A percentile compares a stretch with the other conserved stretches of the same genome.
These are phyloP conservation scores for Sweltsa coloradensis DNA, from an alignment of 1,140 invertebrate genomes.

Conservation along the genomic window DNA sequence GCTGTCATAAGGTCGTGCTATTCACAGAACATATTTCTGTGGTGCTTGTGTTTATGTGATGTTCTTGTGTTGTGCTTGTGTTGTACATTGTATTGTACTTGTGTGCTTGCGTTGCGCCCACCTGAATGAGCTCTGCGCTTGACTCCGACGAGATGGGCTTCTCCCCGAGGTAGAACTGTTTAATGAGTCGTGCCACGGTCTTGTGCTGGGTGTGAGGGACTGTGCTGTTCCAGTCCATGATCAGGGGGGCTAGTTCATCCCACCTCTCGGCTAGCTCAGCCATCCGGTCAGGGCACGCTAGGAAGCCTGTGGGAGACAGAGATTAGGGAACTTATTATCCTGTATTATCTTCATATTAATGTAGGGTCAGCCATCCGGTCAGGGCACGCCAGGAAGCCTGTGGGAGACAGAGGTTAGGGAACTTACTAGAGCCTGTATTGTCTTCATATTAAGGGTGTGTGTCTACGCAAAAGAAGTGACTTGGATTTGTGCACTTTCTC, in stretches of 20 bases:
- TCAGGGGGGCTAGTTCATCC: conserved; percentile 38
- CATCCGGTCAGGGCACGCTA: no score
- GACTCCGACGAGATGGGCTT: conserved; percentile 34
- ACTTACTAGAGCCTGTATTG: no score
- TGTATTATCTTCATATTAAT: no score
- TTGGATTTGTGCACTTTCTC: no score
- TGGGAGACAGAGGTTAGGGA: no score
- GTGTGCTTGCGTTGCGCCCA: no score
- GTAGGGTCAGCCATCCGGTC: no score
- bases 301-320: no score
- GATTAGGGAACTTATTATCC: no score
- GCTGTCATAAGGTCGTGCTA: not conserved
- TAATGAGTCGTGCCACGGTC: conserved; percentile 35
- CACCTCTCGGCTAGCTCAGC: conserved; percentile 39
- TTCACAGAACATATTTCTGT: not conserved
- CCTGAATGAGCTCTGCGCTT: conserved; percentile 19
- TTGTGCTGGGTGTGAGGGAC: conserved; percentile 30
- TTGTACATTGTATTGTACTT: not conserved
- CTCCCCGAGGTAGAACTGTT: conserved; percentile 38
- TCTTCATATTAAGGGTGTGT: no score
- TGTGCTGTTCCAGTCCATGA: conserved; percentile 48
- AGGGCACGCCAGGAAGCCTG: no score
- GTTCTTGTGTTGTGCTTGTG: not conserved
- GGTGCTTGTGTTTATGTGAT: not conserved
- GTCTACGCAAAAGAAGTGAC: no score